Evolutionary conservation across 1,140 invertebrate species (phyloP), one percentile per base, ranked within the genome.

Genomic region (Drosophila micromelanica): DNA sequence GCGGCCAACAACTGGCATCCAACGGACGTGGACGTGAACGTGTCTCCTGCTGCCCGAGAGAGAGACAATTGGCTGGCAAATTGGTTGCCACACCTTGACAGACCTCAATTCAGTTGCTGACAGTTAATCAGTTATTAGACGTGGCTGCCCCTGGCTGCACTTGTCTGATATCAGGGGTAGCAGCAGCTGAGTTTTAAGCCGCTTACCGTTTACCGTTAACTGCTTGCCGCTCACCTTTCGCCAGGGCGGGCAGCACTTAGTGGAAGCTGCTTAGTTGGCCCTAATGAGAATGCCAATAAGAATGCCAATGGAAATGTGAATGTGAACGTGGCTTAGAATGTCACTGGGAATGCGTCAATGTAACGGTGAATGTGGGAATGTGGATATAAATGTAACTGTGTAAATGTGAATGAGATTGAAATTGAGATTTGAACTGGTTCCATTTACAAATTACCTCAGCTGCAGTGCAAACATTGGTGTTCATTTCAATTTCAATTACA

Each of bases 401-500:
- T 5, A 32, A 5, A 8, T 15, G 52, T 40, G 7, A 27, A 27
- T 46, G 45, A 6, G 46, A 30, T n/a, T 59, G 11, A 8, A 6
- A 43, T n/a, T n/a, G 12, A 15, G 32, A 35, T 11, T 48, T 13
- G 20, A 27, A 12, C 9, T 48, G 46, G 12, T 40, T 13, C 38
- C n/a, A 40, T 40, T 6, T n/a, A 6, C 12, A 38, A 38, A 48
- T 27, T 27, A 27, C 45, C 45, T 27, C n/a, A 48, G 20, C 45
- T 9, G 43, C 5, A n/a, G 38, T 32, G n/a, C 48, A 27, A 43
- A 23, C 37, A 27, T 42, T 12, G 42, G 38, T 40, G 55, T 55
- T 51, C 38, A 65, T 65, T 71, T 48, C 70, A 73, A 82, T 77
- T 82, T 82, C 70, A 78, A 81, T 72, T 84, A 78, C 45, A 49